Conservation (phyloP, 2,113 vertebrate genomes). For the Lates calcarifer region DNA sequence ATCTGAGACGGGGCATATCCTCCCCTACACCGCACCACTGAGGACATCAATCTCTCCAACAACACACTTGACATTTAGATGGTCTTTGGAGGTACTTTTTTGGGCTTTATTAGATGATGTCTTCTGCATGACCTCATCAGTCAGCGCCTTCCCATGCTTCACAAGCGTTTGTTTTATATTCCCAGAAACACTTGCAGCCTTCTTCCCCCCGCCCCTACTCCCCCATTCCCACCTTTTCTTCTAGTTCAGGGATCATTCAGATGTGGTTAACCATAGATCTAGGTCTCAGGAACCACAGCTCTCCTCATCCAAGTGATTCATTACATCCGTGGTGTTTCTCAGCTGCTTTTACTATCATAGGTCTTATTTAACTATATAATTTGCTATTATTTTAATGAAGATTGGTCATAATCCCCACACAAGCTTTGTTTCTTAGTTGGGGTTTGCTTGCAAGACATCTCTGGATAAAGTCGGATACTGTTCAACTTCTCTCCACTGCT, state of each 20-base stretch:
- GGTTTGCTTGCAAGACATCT: not conserved
- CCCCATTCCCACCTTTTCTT: constrained; percentile 53
- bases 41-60: constrained; percentile 65
- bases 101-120: constrained; percentile 67
- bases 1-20: constrained; percentile 63
- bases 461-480: constrained; percentile 38
- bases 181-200: constrained; percentile 72
- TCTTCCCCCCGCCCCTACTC: not conserved
- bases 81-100: constrained; percentile 62
- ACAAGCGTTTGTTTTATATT: constrained; percentile 66
- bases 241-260: constrained; percentile 59
- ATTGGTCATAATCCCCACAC: constrained; percentile 33
- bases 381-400: constrained; percentile 32
- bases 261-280: constrained; percentile 79
- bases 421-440: constrained; percentile 13
- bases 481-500: constrained; percentile 36
- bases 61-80: constrained; percentile 68
- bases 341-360: constrained; percentile 42
- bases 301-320: constrained; percentile 73
- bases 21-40: constrained; percentile 44
- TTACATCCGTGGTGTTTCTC: constrained; percentile 59
- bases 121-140: constrained; percentile 77
- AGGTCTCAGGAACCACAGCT: constrained; percentile 60
- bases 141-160: constrained; percentile 66
- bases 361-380: constrained; percentile 38